Conservation (phyloP, 2,113 vertebrate genomes). For the Etheostoma spectabile region DNA sequence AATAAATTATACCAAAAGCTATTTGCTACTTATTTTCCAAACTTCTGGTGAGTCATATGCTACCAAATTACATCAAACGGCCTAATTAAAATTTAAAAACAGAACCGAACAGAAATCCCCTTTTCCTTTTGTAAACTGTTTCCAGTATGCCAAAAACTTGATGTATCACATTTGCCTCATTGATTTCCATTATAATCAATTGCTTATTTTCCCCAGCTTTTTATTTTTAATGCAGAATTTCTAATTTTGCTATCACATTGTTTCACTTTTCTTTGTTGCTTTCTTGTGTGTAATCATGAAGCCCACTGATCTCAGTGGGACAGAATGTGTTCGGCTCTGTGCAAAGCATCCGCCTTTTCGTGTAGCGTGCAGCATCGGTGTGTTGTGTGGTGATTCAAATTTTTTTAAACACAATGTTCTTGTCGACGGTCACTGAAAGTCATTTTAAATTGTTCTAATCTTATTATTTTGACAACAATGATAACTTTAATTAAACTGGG, state of each 20-base stretch:
- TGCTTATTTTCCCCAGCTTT: not conserved
- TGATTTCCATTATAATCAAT: no score
- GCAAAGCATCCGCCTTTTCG: conserved; percentile 4
- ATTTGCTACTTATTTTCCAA: not conserved
- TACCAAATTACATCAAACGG: not conserved
- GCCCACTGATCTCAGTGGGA: conserved; percentile 9
- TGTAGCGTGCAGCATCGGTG: no score
- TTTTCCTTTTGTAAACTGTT: not conserved
- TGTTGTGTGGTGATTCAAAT: not conserved
- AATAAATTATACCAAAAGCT: not conserved
- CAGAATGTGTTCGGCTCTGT: conserved; percentile 14
- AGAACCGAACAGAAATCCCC: not conserved
- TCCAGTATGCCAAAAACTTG: not conserved
- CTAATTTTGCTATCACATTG: conserved; percentile 22
- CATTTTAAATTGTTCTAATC: not conserved
- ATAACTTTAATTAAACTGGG: not conserved
- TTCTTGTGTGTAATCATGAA: no score
- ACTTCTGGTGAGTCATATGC: not conserved
- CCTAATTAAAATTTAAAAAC: not conserved
- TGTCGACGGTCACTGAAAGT: not conserved
- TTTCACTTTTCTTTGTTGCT: no score
- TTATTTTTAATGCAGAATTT: conserved; percentile 33
- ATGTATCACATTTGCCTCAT: no score
- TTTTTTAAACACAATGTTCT: not conserved
- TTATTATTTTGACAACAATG: not conserved